These are phyloP conservation scores for Cataglyphis hispanica DNA, from an alignment of 1,140 invertebrate genomes.

Conservation along the genomic window DNA sequence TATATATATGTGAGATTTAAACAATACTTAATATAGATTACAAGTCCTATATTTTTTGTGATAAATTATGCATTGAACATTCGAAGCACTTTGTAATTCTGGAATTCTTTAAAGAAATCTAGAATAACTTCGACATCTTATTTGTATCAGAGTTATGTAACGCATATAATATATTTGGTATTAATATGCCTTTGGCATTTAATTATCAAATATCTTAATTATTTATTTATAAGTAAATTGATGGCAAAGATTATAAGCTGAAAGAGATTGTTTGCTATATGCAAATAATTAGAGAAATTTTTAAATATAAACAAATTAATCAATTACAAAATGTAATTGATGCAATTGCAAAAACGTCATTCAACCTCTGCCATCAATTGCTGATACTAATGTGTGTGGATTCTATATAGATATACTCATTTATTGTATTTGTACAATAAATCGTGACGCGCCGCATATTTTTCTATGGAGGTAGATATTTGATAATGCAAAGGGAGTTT, in stretches of 20 bases:
- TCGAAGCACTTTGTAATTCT: constrained; percentile 15
- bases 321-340: neutral
- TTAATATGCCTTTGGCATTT: constrained; percentile 68
- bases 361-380: constrained; percentile 39
- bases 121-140: constrained; percentile 24
- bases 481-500: constrained; percentile 72
- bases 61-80: constrained; percentile 43
- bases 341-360: constrained; percentile 11
- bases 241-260: constrained; percentile 24
- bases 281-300: too few relatives aligned
- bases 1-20: constrained; percentile 29
- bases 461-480: constrained; percentile 77
- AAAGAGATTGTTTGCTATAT: neutral
- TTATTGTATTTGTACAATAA: constrained; percentile 73
- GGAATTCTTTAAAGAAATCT: constrained; percentile 13
- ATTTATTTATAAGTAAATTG: constrained; percentile 45
- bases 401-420: constrained; percentile 56
- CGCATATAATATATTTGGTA: constrained; percentile 62
- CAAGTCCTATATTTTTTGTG: neutral
- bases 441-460: constrained; percentile 65
- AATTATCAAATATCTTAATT: constrained; percentile 55
- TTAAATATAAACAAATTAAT: too few relatives aligned
- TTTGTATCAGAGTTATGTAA: constrained; percentile 35
- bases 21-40: constrained; percentile 45
- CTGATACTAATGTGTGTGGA: constrained; percentile 27